phyloP scores from a whole-genome alignment of 2,113 vertebrate genomes.

The Formicarius rufipectus region DNA sequence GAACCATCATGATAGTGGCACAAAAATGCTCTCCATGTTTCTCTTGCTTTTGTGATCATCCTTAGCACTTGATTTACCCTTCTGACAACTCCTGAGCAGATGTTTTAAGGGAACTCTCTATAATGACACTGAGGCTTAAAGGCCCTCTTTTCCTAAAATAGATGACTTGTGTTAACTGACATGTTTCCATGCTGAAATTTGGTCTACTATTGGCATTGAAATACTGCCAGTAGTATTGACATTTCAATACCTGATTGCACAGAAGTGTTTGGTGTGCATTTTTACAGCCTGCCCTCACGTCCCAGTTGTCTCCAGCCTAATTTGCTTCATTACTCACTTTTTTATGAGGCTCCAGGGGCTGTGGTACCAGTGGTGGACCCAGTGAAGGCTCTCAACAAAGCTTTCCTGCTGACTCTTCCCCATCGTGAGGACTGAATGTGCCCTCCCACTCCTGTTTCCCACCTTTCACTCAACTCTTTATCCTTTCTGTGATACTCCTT shows the following conservation, averaged over 20 bases:
- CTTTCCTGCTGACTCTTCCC: neutral
- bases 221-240: neutral
- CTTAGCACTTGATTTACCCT: neutral
- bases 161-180: neutral
- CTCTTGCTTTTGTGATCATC: neutral
- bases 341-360: neutral
- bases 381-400: neutral
- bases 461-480: neutral
- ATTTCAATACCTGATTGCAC: neutral
- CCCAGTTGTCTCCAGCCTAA: neutral
- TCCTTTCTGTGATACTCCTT: neutral
- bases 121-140: neutral
- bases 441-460: neutral
- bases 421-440: fast-evolving
- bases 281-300: neutral
- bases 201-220: neutral
- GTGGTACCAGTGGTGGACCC: neutral
- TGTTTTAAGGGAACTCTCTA: neutral
- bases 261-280: neutral
- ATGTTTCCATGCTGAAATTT: neutral
- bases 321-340: neutral
- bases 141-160: neutral
- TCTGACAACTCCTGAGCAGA: neutral
- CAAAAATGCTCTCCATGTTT: neutral
- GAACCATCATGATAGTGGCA: neutral